Percentiles rank a stretch among this genome's conserved stretches.
Conservation (phyloP, 2,888 invertebrate species). For the Ptychoptera contaminata region DNA sequence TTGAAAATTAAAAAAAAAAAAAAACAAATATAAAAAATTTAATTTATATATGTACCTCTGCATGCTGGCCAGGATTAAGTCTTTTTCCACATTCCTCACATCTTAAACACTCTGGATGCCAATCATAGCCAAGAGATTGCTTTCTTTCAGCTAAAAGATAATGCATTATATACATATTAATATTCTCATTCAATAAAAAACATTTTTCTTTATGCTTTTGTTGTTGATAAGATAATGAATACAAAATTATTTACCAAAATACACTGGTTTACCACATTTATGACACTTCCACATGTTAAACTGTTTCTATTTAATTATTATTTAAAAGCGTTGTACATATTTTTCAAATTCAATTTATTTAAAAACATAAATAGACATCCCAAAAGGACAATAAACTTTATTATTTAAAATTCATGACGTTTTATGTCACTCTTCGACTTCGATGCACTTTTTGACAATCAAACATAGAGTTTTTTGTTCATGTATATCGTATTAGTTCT, state of each 20-base stretch:
- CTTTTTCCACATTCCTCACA: constrained; percentile 73
- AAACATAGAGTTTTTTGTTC: too few species aligned
- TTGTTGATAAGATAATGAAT: constrained; percentile 5
- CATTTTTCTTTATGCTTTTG: constrained; percentile 1
- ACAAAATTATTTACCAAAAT: constrained; percentile 43
- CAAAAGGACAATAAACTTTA: background rate
- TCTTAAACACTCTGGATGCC: constrained; percentile 71
- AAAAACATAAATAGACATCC: background rate
- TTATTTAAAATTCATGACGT: too few species aligned
- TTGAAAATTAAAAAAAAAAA: background rate
- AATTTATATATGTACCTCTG: constrained; percentile 38
- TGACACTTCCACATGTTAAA: constrained; percentile 61
- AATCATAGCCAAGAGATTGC: constrained; percentile 71
- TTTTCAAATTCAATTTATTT: background rate
- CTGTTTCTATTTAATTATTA: constrained; percentile 3
- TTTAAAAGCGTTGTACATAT: background rate
- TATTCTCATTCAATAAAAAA: constrained; percentile 1
- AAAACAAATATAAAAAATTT: background rate
- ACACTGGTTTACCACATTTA: constrained; percentile 67
- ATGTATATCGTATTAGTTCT: too few species aligned
- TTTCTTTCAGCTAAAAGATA: constrained; percentile 57
- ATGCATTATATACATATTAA: constrained; percentile 4
- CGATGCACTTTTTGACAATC: too few species aligned
- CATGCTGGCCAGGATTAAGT: constrained; percentile 69
- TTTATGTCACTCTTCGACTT: too few species aligned